Conservation (phyloP, 2,888 invertebrate species). For the Hypolimnas misippus region DNA sequence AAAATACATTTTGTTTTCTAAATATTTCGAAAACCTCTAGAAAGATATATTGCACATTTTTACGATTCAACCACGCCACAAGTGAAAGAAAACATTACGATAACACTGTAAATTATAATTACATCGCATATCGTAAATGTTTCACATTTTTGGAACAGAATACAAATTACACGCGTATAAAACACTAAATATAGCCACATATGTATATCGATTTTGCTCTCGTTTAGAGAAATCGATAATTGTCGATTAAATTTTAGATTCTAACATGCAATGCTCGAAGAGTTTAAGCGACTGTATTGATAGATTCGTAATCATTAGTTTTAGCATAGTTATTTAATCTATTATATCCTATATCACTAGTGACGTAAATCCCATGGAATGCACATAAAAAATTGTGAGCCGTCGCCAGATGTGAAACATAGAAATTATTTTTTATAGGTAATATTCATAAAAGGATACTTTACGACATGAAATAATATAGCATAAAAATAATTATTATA, state of each 20-base stretch:
- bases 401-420: too few species aligned
- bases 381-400: too few species aligned
- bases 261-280: slow-evolving; percentile 22
- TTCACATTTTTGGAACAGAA: slow-evolving; percentile 24
- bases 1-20: neutral
- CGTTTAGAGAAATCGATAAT: slow-evolving; percentile 32
- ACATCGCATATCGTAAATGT: slow-evolving; percentile 13
- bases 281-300: slow-evolving; percentile 11
- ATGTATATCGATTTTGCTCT: slow-evolving; percentile 23
- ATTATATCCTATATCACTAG: neutral
- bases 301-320: neutral
- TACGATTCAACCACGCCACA: slow-evolving; percentile 23
- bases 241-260: slow-evolving; percentile 13
- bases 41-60: slow-evolving; percentile 18
- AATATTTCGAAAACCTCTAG: slow-evolving; percentile 4
- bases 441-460: too few species aligned
- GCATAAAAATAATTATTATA: too few species aligned
- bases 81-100: slow-evolving; percentile 23
- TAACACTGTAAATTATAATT: slow-evolving; percentile 28
- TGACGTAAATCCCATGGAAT: too few species aligned
- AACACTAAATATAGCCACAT: slow-evolving; percentile 23
- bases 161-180: slow-evolving; percentile 24
- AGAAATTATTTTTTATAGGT: too few species aligned
- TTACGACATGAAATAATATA: too few species aligned
- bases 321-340: neutral